These are phyloP conservation scores for Porites evermanni DNA, from an alignment of 92 coral and sea anemone species.

Conservation along the genomic window DNA sequence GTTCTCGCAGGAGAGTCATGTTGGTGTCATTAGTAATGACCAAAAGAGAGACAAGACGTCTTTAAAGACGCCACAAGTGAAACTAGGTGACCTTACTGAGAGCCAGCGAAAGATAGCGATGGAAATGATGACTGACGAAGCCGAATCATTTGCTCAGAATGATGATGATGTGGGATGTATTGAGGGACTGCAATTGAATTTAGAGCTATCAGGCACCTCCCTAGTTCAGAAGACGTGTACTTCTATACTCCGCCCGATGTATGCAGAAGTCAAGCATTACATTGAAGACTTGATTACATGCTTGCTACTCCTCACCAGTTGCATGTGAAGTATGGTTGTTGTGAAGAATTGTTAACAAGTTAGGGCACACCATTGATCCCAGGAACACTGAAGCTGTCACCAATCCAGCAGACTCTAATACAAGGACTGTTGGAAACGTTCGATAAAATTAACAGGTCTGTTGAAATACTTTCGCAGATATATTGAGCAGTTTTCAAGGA, in stretches of 20 bases:
- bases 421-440: conserved; percentile 16
- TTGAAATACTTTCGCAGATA: neutral
- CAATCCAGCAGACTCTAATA: conserved; percentile 1
- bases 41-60: neutral
- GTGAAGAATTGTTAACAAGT: conserved; percentile 23
- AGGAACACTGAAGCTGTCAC: conserved; percentile 33
- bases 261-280: too few species aligned
- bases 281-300: too few species aligned
- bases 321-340: conserved; percentile 30
- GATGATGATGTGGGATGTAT: neutral
- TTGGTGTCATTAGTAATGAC: neutral
- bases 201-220: neutral
- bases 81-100: too few species aligned
- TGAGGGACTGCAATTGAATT: neutral
- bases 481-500: neutral
- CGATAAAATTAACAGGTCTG: neutral
- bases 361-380: conserved; percentile 39
- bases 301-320: too few species aligned
- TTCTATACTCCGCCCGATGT: neutral
- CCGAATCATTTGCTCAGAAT: neutral
- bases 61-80: too few species aligned
- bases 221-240: neutral
- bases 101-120: too few species aligned
- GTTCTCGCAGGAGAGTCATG: neutral
- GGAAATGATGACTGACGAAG: too few species aligned